Evolutionary conservation across 2,797 vertebrate genomes (phyloP), one percentile per base, ranked within the genome.

Genomic region (Gouania willdenowi): DNA sequence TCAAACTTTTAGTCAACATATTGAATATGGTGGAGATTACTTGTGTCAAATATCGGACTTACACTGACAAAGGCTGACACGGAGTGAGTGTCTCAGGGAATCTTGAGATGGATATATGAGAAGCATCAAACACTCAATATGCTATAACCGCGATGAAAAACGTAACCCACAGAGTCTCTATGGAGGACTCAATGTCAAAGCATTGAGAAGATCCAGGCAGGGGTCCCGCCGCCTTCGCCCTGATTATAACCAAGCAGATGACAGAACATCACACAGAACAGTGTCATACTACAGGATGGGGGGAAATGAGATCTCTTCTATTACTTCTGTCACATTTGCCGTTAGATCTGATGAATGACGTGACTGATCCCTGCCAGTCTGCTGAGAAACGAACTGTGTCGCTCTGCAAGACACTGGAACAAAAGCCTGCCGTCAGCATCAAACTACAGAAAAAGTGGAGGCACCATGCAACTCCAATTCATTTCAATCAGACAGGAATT

Each of bases 241-340:
- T 69, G 83, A 82, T 84, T 81, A 82, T 43, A 79, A 65, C 54
- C 58, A 54, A 53, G 56, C 41, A 66, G 65, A 70, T 44, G 38
- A 69, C 34, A 50, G 49, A 40, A 58, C 62, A 75, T 69, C 52
- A 64, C 34, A 63, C 26, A 26, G 26, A 58, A 31, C 17, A 4
- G 22, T 48, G 50, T 43, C 56, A 50, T 32, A 30, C 48, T 49
- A 65, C 42, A 56, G 51, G 26, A 26, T 14, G 4, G 12, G 24
- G 34, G 1, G 20, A 49, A 55, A 58, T 52, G 26, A 59, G 64
- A 42, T 49, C 26, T 47, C 22, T 15, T 71, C 40, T 42, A 54
- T 72, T 57, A 61, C 60, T 53, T 56, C 50, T 71, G 75, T 69
- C 65, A 77, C 63, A 48, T 51, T 52, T 33, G 20, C 50, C 50